These are phyloP conservation scores for Drosophila neocordata DNA, from an alignment of 1,140 invertebrate genomes.

Conservation along the genomic window DNA sequence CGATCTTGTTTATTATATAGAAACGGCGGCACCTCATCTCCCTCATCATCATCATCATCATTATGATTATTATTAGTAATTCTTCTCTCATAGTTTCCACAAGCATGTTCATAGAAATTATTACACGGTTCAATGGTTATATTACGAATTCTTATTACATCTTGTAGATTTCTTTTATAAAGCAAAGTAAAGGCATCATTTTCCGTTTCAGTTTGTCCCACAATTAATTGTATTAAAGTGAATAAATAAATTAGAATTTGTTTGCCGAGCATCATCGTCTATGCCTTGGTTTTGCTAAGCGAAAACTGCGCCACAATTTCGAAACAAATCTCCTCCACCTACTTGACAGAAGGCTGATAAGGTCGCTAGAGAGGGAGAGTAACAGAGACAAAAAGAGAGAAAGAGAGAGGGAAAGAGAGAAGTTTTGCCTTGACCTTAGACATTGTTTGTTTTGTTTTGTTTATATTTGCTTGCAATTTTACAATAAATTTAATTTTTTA, in stretches of 20 bases:
- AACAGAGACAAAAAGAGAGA: too few relatives aligned
- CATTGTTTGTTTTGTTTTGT: slow-evolving; percentile 15
- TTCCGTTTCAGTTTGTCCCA: slow-evolving; percentile 14
- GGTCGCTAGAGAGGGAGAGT: slow-evolving; percentile 21
- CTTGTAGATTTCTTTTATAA: slow-evolving; percentile 53
- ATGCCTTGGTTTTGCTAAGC: slow-evolving; percentile 52
- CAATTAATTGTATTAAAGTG: slow-evolving; percentile 8
- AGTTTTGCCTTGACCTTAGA: slow-evolving; percentile 61
- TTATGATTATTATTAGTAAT: slow-evolving; percentile 9
- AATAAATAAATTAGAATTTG: slow-evolving; percentile 38
- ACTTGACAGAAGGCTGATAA: slow-evolving; percentile 51
- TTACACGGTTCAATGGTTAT: slow-evolving; percentile 53
- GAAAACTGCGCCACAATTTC: slow-evolving; percentile 53
- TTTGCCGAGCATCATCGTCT: slow-evolving; percentile 44
- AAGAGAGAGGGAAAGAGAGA: not conserved
- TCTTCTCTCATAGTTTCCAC: slow-evolving; percentile 47
- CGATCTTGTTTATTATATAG: slow-evolving; percentile 72
- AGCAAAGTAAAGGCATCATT: slow-evolving; percentile 47
- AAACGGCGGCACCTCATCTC: slow-evolving; percentile 56
- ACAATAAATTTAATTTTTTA: slow-evolving; percentile 24
- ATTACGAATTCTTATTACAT: slow-evolving; percentile 56
- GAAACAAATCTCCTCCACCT: slow-evolving; percentile 20
- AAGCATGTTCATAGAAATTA: slow-evolving; percentile 74
- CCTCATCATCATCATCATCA: not conserved
- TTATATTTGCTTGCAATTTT: not conserved